phyloP scores from a whole-genome alignment of 2,797 vertebrate genomes.

The Muscicapa striata region DNA sequence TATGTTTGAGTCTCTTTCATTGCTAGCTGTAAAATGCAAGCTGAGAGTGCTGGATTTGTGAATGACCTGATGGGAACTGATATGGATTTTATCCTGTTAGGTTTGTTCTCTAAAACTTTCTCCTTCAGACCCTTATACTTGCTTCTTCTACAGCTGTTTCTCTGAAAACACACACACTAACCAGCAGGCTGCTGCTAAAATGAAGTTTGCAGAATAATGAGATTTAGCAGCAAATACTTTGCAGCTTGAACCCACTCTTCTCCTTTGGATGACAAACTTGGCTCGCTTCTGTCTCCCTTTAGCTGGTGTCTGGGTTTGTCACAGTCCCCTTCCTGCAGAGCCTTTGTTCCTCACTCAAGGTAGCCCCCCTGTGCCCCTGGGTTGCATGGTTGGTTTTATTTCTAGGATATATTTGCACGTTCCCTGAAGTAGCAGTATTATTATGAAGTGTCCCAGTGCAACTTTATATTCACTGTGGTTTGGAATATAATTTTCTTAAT shows the following conservation, averaged over 20 bases:
- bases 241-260: neutral
- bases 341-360: slow-evolving; percentile 76
- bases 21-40: neutral
- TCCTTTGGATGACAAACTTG: slow-evolving; percentile 49
- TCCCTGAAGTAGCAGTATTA: slow-evolving; percentile 25
- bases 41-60: neutral
- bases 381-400: slow-evolving; percentile 35
- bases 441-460: neutral
- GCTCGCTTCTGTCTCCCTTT: slow-evolving; percentile 70
- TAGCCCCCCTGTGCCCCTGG: slow-evolving; percentile 69
- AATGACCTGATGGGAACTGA: neutral
- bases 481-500: neutral
- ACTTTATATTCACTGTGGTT: neutral
- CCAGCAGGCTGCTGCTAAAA: neutral
- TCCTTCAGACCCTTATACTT: neutral
- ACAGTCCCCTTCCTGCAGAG: slow-evolving; percentile 68
- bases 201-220: neutral
- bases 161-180: neutral
- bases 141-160: neutral
- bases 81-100: neutral
- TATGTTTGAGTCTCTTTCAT: neutral
- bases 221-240: slow-evolving; percentile 9
- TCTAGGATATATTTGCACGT: slow-evolving; percentile 66
- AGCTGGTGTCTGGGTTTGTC: slow-evolving; percentile 76
- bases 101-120: neutral